Evolutionary conservation across 2,797 vertebrate genomes (phyloP).

Genomic region (Todus mexicanus): DNA sequence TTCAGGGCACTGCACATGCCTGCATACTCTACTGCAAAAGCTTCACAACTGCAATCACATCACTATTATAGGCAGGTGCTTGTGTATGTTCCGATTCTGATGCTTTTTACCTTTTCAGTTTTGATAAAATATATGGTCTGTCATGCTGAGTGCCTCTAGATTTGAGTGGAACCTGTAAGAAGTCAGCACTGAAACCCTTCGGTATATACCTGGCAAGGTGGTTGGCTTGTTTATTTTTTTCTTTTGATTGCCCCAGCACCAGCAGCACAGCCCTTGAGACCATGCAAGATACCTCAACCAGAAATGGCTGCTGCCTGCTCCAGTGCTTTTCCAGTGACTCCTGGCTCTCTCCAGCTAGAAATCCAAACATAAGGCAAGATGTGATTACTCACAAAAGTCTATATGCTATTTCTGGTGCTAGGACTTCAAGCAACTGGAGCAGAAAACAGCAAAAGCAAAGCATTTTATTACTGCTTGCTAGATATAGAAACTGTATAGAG

Average conservation of each 20-base stretch:
- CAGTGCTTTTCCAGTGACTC: background rate
- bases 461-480: background rate
- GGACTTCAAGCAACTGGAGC: conserved; percentile 6
- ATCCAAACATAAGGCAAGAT: background rate
- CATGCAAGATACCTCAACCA: background rate
- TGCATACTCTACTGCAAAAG: background rate
- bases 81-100: background rate
- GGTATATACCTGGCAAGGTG: background rate
- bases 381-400: background rate
- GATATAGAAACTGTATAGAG: background rate
- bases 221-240: background rate
- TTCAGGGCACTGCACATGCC: background rate
- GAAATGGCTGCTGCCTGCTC: background rate
- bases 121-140: background rate
- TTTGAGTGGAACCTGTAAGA: background rate
- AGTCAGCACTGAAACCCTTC: background rate
- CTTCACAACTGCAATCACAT: background rate
- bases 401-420: background rate
- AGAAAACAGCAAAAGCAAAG: conserved; percentile 7
- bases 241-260: background rate
- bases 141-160: background rate
- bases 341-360: background rate
- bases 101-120: background rate
- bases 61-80: background rate
- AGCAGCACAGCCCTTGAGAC: accelerated